These are phyloP conservation scores for Conops quadrifasciatus DNA, from an alignment of 2,888 invertebrate genomes.

Conservation along the genomic window DNA sequence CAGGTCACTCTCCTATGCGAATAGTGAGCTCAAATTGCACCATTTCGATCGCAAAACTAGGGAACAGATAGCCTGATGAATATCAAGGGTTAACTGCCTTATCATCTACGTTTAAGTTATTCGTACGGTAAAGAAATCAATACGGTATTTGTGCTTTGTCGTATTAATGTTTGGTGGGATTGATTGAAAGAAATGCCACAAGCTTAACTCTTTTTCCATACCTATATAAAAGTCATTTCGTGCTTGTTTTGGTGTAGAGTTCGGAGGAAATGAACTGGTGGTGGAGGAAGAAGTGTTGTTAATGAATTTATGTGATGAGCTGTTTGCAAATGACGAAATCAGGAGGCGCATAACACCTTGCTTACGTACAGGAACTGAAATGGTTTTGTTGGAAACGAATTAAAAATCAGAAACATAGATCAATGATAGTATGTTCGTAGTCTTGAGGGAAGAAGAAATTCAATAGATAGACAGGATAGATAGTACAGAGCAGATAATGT, in stretches of 20 bases:
- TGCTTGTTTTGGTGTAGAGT: conserved; percentile 51
- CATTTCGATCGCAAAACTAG: no score
- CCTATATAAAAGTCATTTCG: conserved; percentile 55
- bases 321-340: conserved; percentile 54
- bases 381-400: conserved; percentile 36
- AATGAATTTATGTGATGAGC: conserved; percentile 52
- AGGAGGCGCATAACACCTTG: conserved; percentile 55
- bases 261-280: conserved; percentile 49
- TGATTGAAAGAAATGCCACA: conserved; percentile 32
- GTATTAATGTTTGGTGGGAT: conserved; percentile 1
- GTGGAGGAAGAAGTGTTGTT: conserved; percentile 45
- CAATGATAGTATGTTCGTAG: not conserved
- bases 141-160: not conserved
- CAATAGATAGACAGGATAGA: not conserved
- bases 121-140: no score
- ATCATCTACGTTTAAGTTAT: no score
- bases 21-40: no score
- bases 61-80: no score
- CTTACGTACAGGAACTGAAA: conserved; percentile 57
- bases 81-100: no score
- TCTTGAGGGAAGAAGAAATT: no score
- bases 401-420: conserved; percentile 18
- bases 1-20: no score
- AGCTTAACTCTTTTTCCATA: conserved; percentile 45
- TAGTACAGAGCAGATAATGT: conserved; percentile 6